Evolutionary conservation across 2,113 vertebrate genomes (phyloP), one percentile per base, ranked within the genome.

Genomic region (Chroicocephalus ridibundus): DNA sequence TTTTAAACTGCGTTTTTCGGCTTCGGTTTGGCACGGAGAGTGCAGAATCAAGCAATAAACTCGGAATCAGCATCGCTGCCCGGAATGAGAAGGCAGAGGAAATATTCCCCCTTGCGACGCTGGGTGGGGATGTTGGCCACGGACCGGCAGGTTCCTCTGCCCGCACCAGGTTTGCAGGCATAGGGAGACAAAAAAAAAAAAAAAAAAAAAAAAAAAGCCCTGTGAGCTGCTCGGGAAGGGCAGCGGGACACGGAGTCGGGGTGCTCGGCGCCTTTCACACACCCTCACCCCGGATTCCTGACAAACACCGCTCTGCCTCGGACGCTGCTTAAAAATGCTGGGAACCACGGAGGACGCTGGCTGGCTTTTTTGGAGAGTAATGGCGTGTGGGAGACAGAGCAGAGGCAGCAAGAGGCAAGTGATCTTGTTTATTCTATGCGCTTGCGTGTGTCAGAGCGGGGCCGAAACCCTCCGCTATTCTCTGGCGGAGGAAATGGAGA

Each of bases 401-500:
- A 1, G 74, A 62, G 69, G 10, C 34, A 85, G 68, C 13, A 57
- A 92, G 90, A 98, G 97, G 98, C 98, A 96, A 97, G 96, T 97
- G 58, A 57, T 93, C 20, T 55, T 98, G 69, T 96, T 97, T 82
- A 94, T 98, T 96, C 95, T 99, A 66, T 94, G 97, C 57, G 34
- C 97, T 66, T 98, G 44, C 52, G 5, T 97, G 55, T 88, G 97
- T 47, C 71, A 75, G 82, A 86, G 54, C 0, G 57, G 74, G 47
- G 94, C 64, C 13, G 97, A 97, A 81, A 92, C 97, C 70, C 98
- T 98, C 47, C 95, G 87, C 46, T 99, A 98, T 96, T 98, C 98
- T 7, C 95, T 99, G 90, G 96, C 96, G 22, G 98, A 99, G 94
- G 98, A 99, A 95, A 98, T 97, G 97, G 97, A 96, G 61, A 98